Evolutionary conservation across 2,797 vertebrate species (phyloP), one percentile per base, ranked within the genome.

Genomic region (Gymnopithys bicolor): DNA sequence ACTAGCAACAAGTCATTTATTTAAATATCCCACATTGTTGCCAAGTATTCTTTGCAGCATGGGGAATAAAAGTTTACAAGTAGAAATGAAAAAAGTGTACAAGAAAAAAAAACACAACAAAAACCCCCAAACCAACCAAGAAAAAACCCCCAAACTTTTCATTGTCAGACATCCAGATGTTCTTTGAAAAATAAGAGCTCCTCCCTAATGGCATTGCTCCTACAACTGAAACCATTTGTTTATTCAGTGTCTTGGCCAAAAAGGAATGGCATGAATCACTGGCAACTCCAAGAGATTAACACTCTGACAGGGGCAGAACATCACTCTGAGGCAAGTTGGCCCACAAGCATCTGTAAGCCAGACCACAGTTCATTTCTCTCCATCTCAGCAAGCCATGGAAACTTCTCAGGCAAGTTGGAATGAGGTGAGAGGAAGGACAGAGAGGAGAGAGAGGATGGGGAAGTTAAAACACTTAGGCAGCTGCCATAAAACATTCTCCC

Each of bases 101-200:
- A 43, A 12, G 46, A 53, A 81, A 78, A 78, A n/a, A 12, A 2
- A 39, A 39, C 4, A 24, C 13, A 58, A 4, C 2, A 32, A 55
- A 46, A 30, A 46, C 1, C 1, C 16, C 9, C 24, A 63, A 86
- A 41, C 10, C 19, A 86, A 56, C 4, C 6, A 55, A 84, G 23
- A 49, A 5, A 78, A 75, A 28, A 0, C 0, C 1, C 24, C 35
- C 1, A 58, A n/a, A 39, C 13, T 51, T 46, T 9, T 49, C 43
- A 41, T 13, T 55, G 28, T 28, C 51, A 78, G 15, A 30, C 24
- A 85, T 64, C 12, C 66, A 93, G 56, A 77, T 32, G 51, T 30
- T 87, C 60, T 73, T 89, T 78, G 32, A 69, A 81, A 78, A 84
- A 28, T 14, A 30, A 49, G 25, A 87, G 59, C 18, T 77, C 33